Percentiles rank a stretch among this genome's conserved stretches.
Conservation (phyloP, 2,888 invertebrate genomes). For the Cetonia aurata region DNA sequence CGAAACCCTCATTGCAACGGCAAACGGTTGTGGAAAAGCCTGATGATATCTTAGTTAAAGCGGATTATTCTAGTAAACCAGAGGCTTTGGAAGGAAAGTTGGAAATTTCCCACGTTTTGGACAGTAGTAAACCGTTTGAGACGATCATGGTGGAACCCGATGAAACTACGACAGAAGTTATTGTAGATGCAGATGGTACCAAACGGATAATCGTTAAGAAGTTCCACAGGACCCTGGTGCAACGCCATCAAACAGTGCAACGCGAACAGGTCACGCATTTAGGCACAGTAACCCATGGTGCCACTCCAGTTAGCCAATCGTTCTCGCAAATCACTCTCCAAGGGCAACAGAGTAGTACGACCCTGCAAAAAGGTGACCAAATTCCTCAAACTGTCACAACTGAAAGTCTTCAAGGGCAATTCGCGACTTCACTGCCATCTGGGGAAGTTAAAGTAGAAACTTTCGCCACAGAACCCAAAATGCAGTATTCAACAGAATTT, state of each 20-base stretch:
- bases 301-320: conserved; percentile 73
- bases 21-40: conserved; percentile 68
- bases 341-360: conserved; percentile 74
- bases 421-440: conserved; percentile 74
- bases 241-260: conserved; percentile 76
- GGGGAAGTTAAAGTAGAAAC: conserved; percentile 76
- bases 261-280: conserved; percentile 72
- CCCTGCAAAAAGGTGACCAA: conserved; percentile 72
- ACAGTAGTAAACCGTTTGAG: conserved; percentile 78
- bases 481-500: conserved; percentile 71
- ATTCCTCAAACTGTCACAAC: conserved; percentile 74
- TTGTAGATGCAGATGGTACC: conserved; percentile 85
- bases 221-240: conserved; percentile 76
- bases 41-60: conserved; percentile 76
- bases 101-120: conserved; percentile 78
- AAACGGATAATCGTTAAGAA: conserved; percentile 84
- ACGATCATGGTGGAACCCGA: conserved; percentile 86
- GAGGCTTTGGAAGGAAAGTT: conserved; percentile 74
- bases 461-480: conserved; percentile 74
- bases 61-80: conserved; percentile 74
- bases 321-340: conserved; percentile 78
- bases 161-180: conserved; percentile 84
- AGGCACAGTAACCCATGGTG: conserved; percentile 69
- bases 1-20: conserved; percentile 70
- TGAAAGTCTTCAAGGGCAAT: conserved; percentile 75